Evolutionary conservation across 2,888 invertebrate species (phyloP).

Genomic region (Megaustenia siamemsis): DNA sequence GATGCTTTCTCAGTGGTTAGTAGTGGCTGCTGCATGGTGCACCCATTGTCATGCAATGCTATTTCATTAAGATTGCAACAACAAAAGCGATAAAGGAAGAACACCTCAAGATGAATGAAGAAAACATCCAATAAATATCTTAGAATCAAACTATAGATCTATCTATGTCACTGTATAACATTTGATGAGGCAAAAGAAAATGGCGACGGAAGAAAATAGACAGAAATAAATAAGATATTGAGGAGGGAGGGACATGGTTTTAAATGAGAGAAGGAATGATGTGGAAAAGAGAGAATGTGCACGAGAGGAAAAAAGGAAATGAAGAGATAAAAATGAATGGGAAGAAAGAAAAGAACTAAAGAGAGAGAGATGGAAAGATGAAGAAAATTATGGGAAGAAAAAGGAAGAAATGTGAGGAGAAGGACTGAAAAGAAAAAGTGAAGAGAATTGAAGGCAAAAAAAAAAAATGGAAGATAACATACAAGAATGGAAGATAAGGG

Average conservation of each 20-base stretch:
- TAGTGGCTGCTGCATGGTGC: background rate
- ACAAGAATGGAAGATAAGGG: too few species aligned
- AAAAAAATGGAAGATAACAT: too few species aligned
- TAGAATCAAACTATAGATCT: background rate
- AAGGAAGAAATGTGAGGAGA: too few species aligned
- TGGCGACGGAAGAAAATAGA: background rate
- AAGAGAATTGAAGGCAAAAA: too few species aligned
- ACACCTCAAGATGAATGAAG: background rate
- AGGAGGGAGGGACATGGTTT: background rate
- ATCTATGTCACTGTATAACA: background rate
- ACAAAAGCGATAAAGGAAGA: background rate
- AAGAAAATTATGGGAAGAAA: too few species aligned
- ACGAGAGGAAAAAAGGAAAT: too few species aligned
- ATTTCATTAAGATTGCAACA: background rate
- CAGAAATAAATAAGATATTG: too few species aligned
- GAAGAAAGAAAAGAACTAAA: too few species aligned
- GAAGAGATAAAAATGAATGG: too few species aligned
- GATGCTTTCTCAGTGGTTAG: background rate
- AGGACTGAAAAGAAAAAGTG: too few species aligned
- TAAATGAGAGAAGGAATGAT: background rate
- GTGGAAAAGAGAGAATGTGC: too few species aligned
- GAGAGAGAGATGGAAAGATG: too few species aligned
- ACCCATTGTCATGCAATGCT: background rate
- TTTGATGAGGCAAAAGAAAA: background rate
- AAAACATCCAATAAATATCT: background rate